Conservation (phyloP, 2,888 invertebrate species). For the Patella ulyssiponensis region DNA sequence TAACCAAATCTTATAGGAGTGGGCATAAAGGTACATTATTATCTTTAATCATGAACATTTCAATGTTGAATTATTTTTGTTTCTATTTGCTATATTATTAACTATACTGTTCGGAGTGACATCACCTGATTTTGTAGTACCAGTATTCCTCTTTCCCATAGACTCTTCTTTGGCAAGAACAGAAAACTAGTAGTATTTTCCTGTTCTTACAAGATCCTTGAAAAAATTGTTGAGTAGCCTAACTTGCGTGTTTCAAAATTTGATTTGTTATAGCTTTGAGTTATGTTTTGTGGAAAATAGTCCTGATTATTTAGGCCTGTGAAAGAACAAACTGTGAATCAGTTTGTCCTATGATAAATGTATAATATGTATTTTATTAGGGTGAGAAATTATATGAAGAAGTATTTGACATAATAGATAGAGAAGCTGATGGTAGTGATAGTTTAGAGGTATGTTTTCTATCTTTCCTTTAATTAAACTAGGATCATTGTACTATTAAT, state of each 20-base stretch:
- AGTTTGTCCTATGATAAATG: background rate
- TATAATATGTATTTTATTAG: conserved; percentile 73
- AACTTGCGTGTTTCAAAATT: background rate
- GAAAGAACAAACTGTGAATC: background rate
- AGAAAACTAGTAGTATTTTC: background rate
- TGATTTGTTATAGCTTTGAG: background rate
- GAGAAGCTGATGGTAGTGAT: conserved; percentile 98
- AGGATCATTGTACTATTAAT: no score
- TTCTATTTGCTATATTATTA: no score
- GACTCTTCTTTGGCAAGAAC: no score
- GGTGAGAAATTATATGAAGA: conserved; percentile 95
- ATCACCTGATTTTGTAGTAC: no score
- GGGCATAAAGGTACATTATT: no score
- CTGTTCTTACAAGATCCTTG: no score
- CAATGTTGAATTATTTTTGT: no score
- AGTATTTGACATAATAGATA: conserved; percentile 97
- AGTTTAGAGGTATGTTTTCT: conserved; percentile 84
- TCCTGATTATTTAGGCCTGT: background rate
- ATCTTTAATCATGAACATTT: no score
- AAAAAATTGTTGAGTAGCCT: background rate
- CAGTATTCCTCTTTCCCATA: no score
- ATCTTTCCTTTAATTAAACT: background rate
- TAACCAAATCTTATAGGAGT: no score
- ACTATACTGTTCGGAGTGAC: no score
- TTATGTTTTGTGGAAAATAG: background rate